A percentile compares a stretch with the other conserved stretches of the same genome.
phyloP scores from a whole-genome alignment of 2,888 invertebrate species.

The Mythimna ferrago region DNA sequence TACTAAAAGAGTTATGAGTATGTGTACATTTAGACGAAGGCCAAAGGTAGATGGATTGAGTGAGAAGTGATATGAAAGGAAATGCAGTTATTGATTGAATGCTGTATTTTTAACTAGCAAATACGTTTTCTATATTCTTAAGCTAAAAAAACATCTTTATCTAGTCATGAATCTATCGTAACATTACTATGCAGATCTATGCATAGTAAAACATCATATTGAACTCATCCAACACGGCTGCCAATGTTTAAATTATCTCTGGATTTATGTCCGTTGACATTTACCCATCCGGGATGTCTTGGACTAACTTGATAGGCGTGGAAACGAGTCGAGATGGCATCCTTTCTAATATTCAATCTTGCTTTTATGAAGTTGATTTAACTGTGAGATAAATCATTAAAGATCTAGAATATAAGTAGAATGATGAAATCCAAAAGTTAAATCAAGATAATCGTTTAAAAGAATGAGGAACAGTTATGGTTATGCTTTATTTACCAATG shows the following conservation, averaged over 20 bases:
- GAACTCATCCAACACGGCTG: constrained; percentile 20
- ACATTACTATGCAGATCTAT: constrained; percentile 43
- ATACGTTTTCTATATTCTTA: background rate
- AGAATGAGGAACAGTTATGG: background rate
- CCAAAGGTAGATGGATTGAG: too few species aligned
- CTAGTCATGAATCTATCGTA: constrained; percentile 12
- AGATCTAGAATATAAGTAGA: background rate
- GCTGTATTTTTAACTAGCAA: background rate
- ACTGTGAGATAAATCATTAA: background rate
- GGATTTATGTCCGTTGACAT: constrained; percentile 46
- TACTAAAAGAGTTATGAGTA: too few species aligned
- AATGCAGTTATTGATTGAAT: too few species aligned
- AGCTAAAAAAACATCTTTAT: constrained; percentile 2
- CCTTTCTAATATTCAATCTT: constrained; percentile 37
- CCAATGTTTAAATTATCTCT: constrained; percentile 54
- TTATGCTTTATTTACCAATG: background rate
- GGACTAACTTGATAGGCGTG: constrained; percentile 27
- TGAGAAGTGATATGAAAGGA: too few species aligned
- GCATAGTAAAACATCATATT: constrained; percentile 29
- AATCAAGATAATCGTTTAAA: too few species aligned
- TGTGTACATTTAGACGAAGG: too few species aligned
- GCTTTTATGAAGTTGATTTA: constrained; percentile 6
- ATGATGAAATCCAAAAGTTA: background rate
- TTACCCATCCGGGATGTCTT: constrained; percentile 42
- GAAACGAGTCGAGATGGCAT: constrained; percentile 28